Evolutionary conservation across 2,888 invertebrate species (phyloP), one percentile per base, ranked within the genome.

Genomic region (Drosophila cognata): DNA sequence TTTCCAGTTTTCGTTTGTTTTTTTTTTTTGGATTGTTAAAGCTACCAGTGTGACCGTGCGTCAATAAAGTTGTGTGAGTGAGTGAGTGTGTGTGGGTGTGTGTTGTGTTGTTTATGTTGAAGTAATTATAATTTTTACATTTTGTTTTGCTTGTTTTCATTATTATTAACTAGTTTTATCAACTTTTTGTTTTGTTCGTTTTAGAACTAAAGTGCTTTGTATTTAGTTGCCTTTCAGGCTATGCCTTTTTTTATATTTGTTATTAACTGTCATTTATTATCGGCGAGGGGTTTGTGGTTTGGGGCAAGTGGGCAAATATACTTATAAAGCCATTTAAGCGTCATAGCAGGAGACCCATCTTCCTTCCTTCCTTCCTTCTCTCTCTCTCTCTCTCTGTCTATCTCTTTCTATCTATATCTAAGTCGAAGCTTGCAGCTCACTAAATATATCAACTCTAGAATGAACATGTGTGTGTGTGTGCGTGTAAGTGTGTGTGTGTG

Each of bases 401-500:
- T 60, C 36, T 63, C 29, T 59, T 36, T 70, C 41, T 56, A 28
- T 60, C 35, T 60, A 43, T 60, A 8, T 51, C 55, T 68, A 74
- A 61, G 41, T 74, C 81, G 66, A 77, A 63, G 77, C 83, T 79
- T 80, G 84, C 84, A 68, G 84, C 80, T 68, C 53, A 58, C 66
- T 61, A 53, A 50, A 50, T 46, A 64, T 55, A 57, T 75, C 68
- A 60, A 60, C 61, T 62, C 65, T 68, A 57, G 36, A 67, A 56
- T 50, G 71, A 62, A 55, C 52, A 16, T 50, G 52, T 59, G 35
- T 66, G 61, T 60, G 51, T 59, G 46, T 68, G 57, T 77, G 18
- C 11, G 2, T 41, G 11, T n/a, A 1, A 60, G 68, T 73, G 63
- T 25, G 8, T 29, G 13, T 41, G 21, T 51, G 71, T 71, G 71